Evolutionary conservation across 2,797 vertebrate genomes (phyloP).

Genomic region (Rhincodon typus): DNA sequence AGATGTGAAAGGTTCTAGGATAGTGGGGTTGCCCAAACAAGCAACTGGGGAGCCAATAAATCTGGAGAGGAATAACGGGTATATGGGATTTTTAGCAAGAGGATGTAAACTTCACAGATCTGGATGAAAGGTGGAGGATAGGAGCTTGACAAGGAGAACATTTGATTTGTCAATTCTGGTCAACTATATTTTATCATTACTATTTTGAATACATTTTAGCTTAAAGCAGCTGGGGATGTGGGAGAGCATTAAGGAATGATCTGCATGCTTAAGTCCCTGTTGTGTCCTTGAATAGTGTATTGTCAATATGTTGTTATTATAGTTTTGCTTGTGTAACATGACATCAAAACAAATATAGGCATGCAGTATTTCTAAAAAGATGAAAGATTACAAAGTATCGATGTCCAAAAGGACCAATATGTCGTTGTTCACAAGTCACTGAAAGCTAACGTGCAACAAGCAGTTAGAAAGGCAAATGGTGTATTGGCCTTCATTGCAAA

Average conservation of each 20-base stretch:
- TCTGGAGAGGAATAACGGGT: neutral
- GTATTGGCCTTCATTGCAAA: too few relatives aligned
- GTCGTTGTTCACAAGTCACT: too few relatives aligned
- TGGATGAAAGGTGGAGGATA: neutral
- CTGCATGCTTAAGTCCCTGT: neutral
- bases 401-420: too few relatives aligned
- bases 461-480: too few relatives aligned
- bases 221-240: neutral
- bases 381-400: too few relatives aligned
- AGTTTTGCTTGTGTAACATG: neutral
- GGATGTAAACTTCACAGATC: neutral
- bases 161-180: neutral
- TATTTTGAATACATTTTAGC: neutral
- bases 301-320: neutral
- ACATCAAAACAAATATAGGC: neutral
- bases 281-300: neutral
- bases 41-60: neutral
- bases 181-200: neutral
- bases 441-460: too few relatives aligned
- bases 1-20: neutral
- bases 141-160: neutral
- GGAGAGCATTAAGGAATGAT: neutral
- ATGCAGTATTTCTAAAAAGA: too few relatives aligned
- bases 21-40: neutral
- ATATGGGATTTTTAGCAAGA: neutral